phyloP scores from a whole-genome alignment of 1,140 invertebrate genomes.

The Megalonaias nervosa region DNA sequence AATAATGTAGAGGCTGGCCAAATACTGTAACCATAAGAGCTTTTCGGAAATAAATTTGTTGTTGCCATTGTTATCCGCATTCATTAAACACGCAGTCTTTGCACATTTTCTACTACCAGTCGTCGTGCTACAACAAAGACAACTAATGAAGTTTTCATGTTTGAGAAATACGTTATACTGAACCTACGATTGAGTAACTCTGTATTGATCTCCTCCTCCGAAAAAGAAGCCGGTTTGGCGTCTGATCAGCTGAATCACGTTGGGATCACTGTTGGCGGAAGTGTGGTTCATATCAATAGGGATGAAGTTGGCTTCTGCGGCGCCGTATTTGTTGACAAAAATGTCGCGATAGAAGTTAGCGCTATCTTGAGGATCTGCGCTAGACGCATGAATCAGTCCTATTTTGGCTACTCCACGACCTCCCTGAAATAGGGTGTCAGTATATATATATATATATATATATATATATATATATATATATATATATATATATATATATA shows the following conservation, averaged over 20 bases:
- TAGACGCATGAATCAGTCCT: constrained; percentile 49
- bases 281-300: constrained; percentile 43
- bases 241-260: constrained; percentile 42
- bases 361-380: constrained; percentile 35
- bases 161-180: background rate
- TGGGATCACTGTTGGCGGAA: constrained; percentile 22
- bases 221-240: constrained; percentile 64
- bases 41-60: too few relatives aligned
- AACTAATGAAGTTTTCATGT: too few relatives aligned
- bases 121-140: too few relatives aligned
- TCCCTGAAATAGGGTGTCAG: constrained; percentile 43
- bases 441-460: too few relatives aligned
- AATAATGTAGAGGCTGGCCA: too few relatives aligned
- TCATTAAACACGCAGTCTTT: too few relatives aligned
- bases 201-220: constrained; percentile 61
- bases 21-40: too few relatives aligned
- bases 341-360: constrained; percentile 43
- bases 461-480: too few relatives aligned
- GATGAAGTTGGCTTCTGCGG: constrained; percentile 36
- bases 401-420: constrained; percentile 49
- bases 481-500: too few relatives aligned
- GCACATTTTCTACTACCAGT: too few relatives aligned
- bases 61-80: too few relatives aligned
- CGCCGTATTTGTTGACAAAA: constrained; percentile 41
- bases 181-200: constrained; percentile 52